Evolutionary conservation across 2,113 vertebrate species (phyloP).

Genomic region (Centropus bengalensis): DNA sequence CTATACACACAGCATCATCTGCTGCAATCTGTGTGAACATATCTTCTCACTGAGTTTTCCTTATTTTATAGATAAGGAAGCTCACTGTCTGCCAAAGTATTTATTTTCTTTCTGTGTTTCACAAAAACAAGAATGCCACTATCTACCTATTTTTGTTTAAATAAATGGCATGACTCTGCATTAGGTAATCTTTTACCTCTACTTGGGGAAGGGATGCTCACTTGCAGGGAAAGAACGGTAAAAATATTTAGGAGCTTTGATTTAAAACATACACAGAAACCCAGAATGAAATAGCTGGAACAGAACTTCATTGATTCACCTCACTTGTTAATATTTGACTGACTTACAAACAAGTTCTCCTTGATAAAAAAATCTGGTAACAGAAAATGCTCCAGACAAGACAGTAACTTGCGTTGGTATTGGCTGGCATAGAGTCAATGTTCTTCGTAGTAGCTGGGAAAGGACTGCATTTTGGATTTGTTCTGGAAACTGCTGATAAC

Average conservation of each 20-base stretch:
- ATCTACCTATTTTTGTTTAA: neutral
- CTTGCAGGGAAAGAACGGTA: neutral
- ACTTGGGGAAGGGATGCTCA: neutral
- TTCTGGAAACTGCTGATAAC: too few species aligned
- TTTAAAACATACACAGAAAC: neutral
- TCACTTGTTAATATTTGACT: conserved; percentile 9
- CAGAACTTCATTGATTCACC: neutral
- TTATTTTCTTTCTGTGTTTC: neutral
- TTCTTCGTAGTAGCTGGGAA: too few species aligned
- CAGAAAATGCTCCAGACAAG: neutral
- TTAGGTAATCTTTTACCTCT: neutral
- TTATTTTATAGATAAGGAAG: neutral
- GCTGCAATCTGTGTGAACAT: neutral
- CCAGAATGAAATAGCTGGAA: neutral
- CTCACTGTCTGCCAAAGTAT: neutral
- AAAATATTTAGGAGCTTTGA: neutral
- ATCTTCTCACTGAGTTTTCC: neutral
- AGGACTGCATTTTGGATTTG: too few species aligned
- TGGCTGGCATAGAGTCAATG: too few species aligned
- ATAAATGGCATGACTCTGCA: neutral
- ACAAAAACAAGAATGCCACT: neutral
- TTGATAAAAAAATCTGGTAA: neutral
- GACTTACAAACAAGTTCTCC: neutral
- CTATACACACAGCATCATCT: neutral
- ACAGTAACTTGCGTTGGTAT: neutral